phyloP scores from a whole-genome alignment of 2,888 invertebrate genomes.

The Choreutis nemorana region DNA sequence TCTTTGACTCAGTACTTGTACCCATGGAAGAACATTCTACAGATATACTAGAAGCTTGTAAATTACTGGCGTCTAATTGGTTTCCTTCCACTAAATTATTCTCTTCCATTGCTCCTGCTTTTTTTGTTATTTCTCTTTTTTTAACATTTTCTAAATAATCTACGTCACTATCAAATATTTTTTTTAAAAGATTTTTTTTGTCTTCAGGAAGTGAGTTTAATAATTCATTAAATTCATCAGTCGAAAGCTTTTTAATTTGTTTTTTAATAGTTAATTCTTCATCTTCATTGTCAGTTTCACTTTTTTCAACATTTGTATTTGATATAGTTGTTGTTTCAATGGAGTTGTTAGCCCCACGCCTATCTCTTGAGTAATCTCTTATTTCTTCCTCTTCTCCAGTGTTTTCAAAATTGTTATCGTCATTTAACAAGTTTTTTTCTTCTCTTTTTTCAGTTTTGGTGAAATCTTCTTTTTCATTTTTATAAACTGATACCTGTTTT shows the following conservation, averaged over 20 bases:
- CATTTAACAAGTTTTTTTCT: slow-evolving; percentile 4
- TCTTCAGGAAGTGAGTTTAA: slow-evolving; percentile 43
- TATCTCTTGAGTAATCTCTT: too few species aligned
- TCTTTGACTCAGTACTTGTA: slow-evolving; percentile 19
- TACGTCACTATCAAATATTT: slow-evolving; percentile 33
- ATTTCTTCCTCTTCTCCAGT: slow-evolving; percentile 15
- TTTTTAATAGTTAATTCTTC: slow-evolving; percentile 45
- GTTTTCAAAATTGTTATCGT: slow-evolving; percentile 21
- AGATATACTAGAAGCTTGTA: slow-evolving; percentile 25
- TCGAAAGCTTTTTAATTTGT: slow-evolving; percentile 44
- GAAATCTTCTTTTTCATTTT: too few species aligned
- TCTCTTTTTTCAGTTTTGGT: too few species aligned
- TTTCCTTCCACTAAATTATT: slow-evolving; percentile 35
- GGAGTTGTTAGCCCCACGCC: slow-evolving; percentile 20
- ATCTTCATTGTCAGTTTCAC: slow-evolving; percentile 23
- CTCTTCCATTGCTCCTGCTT: slow-evolving; percentile 44
- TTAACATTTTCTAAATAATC: slow-evolving; percentile 21
- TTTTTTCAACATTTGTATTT: slow-evolving; percentile 12
- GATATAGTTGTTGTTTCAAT: slow-evolving; percentile 7
- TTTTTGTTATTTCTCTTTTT: slow-evolving; percentile 56
- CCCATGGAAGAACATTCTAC: slow-evolving; percentile 19
- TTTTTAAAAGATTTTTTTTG: slow-evolving; percentile 40
- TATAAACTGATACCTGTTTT: too few species aligned
- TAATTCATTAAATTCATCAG: slow-evolving; percentile 41
- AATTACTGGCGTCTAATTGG: slow-evolving; percentile 36